Base-by-base conservation (phyloP, 2,797 vertebrate genomes). In the Nothura maculosa region DNA sequence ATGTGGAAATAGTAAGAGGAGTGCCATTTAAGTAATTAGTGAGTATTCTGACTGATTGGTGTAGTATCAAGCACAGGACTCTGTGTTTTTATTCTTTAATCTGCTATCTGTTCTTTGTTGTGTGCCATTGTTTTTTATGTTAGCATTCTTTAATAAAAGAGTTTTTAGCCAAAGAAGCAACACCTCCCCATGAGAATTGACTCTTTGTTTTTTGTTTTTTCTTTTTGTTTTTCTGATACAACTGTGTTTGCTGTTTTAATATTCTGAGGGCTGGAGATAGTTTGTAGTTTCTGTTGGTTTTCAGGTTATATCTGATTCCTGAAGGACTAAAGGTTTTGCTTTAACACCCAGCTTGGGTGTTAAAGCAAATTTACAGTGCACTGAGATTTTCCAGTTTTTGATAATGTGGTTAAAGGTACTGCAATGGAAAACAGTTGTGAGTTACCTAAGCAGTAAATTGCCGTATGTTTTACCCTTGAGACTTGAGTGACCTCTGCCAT, bases 401-500 rank as follows among this genome's bases (percentile, higher is more conserved):
- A 57, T 77, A 70, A 69, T 92, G 57, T 83, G 2, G 10, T 47
- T 90, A 66, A 92, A 83, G 75, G 20, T 6, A 7, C 48, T 83
- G 42, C 75, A 76, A 16, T 70, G 61, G 66, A 69, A 90, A 85
- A 87, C 67, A 78, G 78, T 57, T 92, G 55, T 52, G 34, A 72
- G 63, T 66, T 89, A 79, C 55, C 58, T n/a, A 64, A 86, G 45
- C 75, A 88, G 78, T 77, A 89, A 94, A 95, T 91, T 82, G 62
- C 67, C 90, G 63, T 89, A 52, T 90, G 72, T 85, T 96, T 92
- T 86, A 85, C 38, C 22, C 38, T 64, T 82, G 78, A 93, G 81
- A 70, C 48, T 81, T 52, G 68, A 88, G 62, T 94, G 90, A 93
- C 73, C 77, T 91, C 89, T 92, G 81, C 70, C 40, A 32, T 82